Base-by-base conservation (phyloP, 2,888 invertebrate genomes). In the Tachina lurida region DNA sequence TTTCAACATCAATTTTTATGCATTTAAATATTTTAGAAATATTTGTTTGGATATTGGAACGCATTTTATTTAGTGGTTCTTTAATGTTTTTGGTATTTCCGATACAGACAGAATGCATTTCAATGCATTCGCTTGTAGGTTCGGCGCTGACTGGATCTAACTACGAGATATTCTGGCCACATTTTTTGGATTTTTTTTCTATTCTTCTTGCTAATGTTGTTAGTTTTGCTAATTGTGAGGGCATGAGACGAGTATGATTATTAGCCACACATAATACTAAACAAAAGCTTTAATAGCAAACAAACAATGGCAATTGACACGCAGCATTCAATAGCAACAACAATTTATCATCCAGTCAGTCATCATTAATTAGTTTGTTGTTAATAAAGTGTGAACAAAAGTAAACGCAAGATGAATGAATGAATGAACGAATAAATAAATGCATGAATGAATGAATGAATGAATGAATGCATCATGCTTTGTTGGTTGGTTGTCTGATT, bases 11-110 rank as follows among this genome's bases (percentile, higher is more conserved):
- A n/a, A 52, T 12, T 63, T 52, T 52, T 63, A 63, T 63, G 22
- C 54, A 43, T 17, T 12, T 58, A 65, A 19, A 62, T 19, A 41
- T 13, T 31, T 31, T 31, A 31, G 7, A 68, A n/a, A 58, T 49
- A 8, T 56, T 41, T 60, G 17, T 49, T 49, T 60, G 22, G 15
- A 10, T 67, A 12, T 41, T 19, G 2, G 10, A 39, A 52, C 49
- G 45, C 62, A 45, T 70, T 68, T 81, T 63, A 74, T 73, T 68
- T 31, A 62, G 73, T 58, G 73, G 67, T 68, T 70, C 78, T 78
- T 78, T 74, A 85, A 85, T 81, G 82, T 65, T 82, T 85, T 70
- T 85, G 85, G 78, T 74, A 79, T 85, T 83, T 82, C 75, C 85
- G 85, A 86, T 85, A 82, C 49, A 75, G 31, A 82, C 65, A n/a